Evolutionary conservation across 2,888 invertebrate genomes (phyloP).

Genomic region (Latheticus oryzae): DNA sequence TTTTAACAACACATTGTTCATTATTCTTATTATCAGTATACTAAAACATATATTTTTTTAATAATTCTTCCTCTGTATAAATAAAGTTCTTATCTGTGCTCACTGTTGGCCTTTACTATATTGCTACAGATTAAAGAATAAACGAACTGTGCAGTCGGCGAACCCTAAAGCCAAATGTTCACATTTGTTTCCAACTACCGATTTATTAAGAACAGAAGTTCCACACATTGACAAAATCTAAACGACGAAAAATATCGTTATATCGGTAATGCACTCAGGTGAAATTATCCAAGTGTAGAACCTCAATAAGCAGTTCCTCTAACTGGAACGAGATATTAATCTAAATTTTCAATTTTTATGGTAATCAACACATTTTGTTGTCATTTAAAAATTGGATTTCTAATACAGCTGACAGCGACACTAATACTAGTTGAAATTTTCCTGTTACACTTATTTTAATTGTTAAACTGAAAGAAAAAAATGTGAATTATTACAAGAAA

Average conservation of each 20-base stretch:
- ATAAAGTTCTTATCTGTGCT: slow-evolving; percentile 35
- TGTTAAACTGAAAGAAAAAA: slow-evolving; percentile 1
- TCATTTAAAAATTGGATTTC: no score
- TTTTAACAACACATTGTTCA: slow-evolving; percentile 18
- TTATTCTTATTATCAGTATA: slow-evolving; percentile 10
- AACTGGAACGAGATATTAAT: slow-evolving; percentile 32
- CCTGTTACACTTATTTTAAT: background rate
- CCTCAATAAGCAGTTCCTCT: slow-evolving; percentile 32
- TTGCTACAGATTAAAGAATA: slow-evolving; percentile 24
- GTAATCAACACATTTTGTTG: slow-evolving; percentile 2
- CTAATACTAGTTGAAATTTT: background rate
- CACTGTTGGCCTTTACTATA: slow-evolving; percentile 33
- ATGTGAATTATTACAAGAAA: slow-evolving; percentile 7
- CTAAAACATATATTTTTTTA: slow-evolving; percentile 19
- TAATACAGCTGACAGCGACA: background rate
- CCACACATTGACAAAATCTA: no score
- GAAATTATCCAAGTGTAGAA: slow-evolving; percentile 35
- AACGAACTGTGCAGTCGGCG: slow-evolving; percentile 12
- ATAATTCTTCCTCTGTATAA: slow-evolving; percentile 28
- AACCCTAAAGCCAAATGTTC: slow-evolving; percentile 38
- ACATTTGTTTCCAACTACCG: slow-evolving; percentile 5
- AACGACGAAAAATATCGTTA: no score
- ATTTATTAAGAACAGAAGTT: slow-evolving; percentile 1
- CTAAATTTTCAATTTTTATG: slow-evolving; percentile 12
- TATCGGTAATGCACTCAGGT: slow-evolving; percentile 35